Base-by-base conservation (phyloP, 2,888 invertebrate genomes). In the Galeruca laticollis region DNA sequence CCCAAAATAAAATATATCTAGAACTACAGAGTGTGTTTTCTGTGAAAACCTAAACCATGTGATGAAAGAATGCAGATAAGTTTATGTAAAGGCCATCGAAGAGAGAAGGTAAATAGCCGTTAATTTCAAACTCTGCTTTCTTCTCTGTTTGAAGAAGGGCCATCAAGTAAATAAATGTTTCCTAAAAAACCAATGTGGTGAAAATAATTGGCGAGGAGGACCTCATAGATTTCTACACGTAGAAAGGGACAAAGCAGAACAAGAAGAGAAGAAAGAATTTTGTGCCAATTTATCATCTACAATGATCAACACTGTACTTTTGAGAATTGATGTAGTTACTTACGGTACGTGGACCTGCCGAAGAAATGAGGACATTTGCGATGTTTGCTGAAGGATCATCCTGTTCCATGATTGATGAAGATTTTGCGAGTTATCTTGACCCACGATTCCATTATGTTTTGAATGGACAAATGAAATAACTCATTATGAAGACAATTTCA, bases 341-440 rank as follows among this genome's bases (percentile, higher is more conserved):
- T 3, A 59, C 11, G 5, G n/a, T 59, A 35, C 59, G 59, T 59
- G 59, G 59, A 37, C 37, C 33, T 31, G 26, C 18, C 10, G 62
- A 35, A 47, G 62, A 62, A 47, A 49, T 62, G 9, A 26, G 10
- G 26, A 62, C 49, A 21, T 62, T 49, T 33, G 52, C 62, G 6
- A 10, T 37, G 18, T 54, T 52, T 21, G 49, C 43, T 26, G 31
- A 60, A 26, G 49, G 60, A 15, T 60, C 60, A 10, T 43, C 33
- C 18, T 60, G 60, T 15, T 20, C 26, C n/a, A n/a, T n/a, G n/a
- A n/a, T n/a, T n/a, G n/a, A n/a, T n/a, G n/a, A n/a, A n/a, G n/a
- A n/a, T n/a, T 2, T 43, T 60, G 6, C 10, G 8, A 35, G 10
- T 10, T 35, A 9, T 9, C 35, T 10, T 6, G 35, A 6, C 35